Evolutionary conservation across 2,888 invertebrate genomes (phyloP).

Genomic region (Chrysolina americana): DNA sequence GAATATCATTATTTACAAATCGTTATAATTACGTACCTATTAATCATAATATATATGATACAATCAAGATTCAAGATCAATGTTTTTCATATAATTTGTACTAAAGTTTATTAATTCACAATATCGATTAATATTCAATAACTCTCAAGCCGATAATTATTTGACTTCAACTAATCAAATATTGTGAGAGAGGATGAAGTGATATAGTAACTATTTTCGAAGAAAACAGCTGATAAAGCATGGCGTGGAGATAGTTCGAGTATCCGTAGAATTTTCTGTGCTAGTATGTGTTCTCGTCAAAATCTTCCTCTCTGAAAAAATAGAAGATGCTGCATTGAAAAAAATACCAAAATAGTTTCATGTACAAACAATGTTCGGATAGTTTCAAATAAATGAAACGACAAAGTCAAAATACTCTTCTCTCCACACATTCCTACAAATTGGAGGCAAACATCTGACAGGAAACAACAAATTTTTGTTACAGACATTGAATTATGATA

Average conservation of each 20-base stretch:
- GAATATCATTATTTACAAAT: constrained; percentile 43
- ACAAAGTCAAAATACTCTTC: too few species aligned
- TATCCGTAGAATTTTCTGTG: constrained; percentile 44
- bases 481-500: too few species aligned
- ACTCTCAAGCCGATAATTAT: constrained; percentile 23
- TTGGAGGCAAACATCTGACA: too few species aligned
- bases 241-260: constrained; percentile 45
- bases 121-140: constrained; percentile 3
- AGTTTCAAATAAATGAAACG: too few species aligned
- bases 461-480: too few species aligned
- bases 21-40: constrained; percentile 34
- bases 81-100: constrained; percentile 28
- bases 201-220: constrained; percentile 30
- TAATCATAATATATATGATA: constrained; percentile 18
- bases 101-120: constrained; percentile 28
- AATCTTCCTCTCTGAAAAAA: constrained; percentile 64
- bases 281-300: constrained; percentile 64
- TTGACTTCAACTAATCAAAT: constrained; percentile 24
- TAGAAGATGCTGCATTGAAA: constrained; percentile 19
- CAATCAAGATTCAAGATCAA: constrained; percentile 20
- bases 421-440: too few species aligned
- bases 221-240: constrained; percentile 45
- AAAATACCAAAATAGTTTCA: neutral
- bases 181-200: constrained; percentile 22
- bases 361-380: neutral